These are phyloP conservation scores for Willowsia nigromaculata DNA, from an alignment of 2,888 invertebrate species.

Conservation along the genomic window DNA sequence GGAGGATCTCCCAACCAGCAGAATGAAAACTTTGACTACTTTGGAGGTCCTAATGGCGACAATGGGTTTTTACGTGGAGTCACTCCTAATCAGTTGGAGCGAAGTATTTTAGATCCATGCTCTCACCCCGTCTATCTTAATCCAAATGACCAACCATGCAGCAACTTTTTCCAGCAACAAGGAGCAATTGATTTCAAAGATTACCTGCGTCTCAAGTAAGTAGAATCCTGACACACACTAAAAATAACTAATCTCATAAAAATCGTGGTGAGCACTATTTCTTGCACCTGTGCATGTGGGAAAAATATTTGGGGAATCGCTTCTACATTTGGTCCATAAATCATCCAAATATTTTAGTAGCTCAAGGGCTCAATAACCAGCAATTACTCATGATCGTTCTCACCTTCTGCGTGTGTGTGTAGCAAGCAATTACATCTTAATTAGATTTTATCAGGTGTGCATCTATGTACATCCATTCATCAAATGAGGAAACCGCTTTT, in stretches of 20 bases:
- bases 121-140: conserved; percentile 48
- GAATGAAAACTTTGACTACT: not conserved
- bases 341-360: too few species aligned
- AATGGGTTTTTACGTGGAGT: not conserved
- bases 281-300: not conserved
- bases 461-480: too few species aligned
- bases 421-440: too few species aligned
- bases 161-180: conserved; percentile 72
- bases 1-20: not conserved
- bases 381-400: too few species aligned
- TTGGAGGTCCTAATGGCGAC: not conserved
- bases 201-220: conserved; percentile 73
- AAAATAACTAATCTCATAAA: not conserved
- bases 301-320: too few species aligned
- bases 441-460: too few species aligned
- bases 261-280: not conserved
- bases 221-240: not conserved
- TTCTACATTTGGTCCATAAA: too few species aligned
- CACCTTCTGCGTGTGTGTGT: too few species aligned
- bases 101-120: conserved; percentile 54
- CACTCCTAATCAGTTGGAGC: not conserved
- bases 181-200: conserved; percentile 72
- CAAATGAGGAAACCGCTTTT: too few species aligned
- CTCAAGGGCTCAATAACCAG: too few species aligned
- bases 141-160: conserved; percentile 59